Evolutionary conservation across 2,113 vertebrate species (phyloP).

Genomic region (Ochotona princeps): DNA sequence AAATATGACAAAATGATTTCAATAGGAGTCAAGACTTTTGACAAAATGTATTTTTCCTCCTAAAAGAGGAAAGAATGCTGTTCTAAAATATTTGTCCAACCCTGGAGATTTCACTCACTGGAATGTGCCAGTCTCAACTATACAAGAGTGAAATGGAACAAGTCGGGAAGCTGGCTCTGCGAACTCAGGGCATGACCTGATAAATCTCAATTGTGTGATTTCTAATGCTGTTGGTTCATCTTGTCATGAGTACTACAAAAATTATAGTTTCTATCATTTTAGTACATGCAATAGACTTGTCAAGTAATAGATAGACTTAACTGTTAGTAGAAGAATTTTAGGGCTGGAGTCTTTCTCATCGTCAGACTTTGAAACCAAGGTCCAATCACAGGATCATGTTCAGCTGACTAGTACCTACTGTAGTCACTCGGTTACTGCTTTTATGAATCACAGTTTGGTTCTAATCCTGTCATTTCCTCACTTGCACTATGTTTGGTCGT

Average conservation of each 20-base stretch:
- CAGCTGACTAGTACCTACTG: not conserved
- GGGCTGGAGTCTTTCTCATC: slow-evolving; percentile 64
- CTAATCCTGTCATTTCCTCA: slow-evolving; percentile 38
- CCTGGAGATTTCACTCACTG: slow-evolving; percentile 65
- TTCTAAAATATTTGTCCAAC: slow-evolving; percentile 62
- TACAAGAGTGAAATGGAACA: slow-evolving; percentile 49
- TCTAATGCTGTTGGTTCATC: slow-evolving; percentile 66
- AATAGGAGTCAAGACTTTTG: not conserved
- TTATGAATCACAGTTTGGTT: not conserved
- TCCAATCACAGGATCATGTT: slow-evolving; percentile 22
- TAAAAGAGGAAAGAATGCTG: slow-evolving; percentile 34
- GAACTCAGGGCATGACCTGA: slow-evolving; percentile 23
- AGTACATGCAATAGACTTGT: slow-evolving; percentile 49
- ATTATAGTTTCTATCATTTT: slow-evolving; percentile 51
- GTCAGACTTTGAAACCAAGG: slow-evolving; percentile 64
- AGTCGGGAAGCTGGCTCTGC: not conserved
- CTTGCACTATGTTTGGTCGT: slow-evolving; percentile 39
- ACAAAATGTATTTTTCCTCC: not conserved
- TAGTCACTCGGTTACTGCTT: not conserved
- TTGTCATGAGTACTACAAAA: slow-evolving; percentile 42
- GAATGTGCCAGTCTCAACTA: slow-evolving; percentile 57
- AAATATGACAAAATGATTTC: slow-evolving; percentile 24
- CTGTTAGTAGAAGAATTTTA: slow-evolving; percentile 64
- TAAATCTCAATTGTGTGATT: slow-evolving; percentile 64
- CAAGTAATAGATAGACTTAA: slow-evolving; percentile 74